A percentile compares a stretch with the other conserved stretches of the same genome.
Evolutionary conservation across 2,113 vertebrate species (phyloP).

Genomic region (Raja brachyura): DNA sequence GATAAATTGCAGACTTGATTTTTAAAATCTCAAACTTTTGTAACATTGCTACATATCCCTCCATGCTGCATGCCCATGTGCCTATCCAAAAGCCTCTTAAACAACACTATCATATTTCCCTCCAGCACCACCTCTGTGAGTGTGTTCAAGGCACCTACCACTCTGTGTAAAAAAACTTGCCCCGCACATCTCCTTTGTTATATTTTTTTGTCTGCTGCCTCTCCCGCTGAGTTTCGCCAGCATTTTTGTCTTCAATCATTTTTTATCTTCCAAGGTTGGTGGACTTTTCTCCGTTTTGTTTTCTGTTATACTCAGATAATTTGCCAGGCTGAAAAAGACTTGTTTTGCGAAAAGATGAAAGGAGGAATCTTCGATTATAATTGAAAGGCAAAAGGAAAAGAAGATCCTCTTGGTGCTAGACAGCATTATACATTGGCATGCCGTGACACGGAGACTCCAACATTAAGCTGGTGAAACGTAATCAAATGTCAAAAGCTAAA

Average conservation of each 20-base stretch:
- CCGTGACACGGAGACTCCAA: not conserved
- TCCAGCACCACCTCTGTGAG: too few relatives aligned
- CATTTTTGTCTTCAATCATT: too few relatives aligned
- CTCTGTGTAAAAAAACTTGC: too few relatives aligned
- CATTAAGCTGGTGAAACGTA: not conserved
- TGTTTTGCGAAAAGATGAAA: not conserved
- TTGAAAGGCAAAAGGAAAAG: not conserved
- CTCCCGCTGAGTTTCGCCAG: too few relatives aligned
- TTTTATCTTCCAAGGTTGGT: not conserved
- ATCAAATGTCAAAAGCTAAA: not conserved
- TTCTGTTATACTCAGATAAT: not conserved
- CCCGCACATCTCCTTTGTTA: not conserved
- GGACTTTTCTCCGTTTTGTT: not conserved
- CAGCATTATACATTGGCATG: not conserved
- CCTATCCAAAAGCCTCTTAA: too few relatives aligned
- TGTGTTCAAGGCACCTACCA: too few relatives aligned
- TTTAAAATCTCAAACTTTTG: too few relatives aligned
- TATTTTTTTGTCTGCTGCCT: too few relatives aligned
- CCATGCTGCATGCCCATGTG: too few relatives aligned
- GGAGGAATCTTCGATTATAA: not conserved
- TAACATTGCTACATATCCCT: too few relatives aligned
- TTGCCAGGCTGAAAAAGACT: not conserved
- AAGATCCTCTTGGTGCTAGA: not conserved
- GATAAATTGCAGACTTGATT: too few relatives aligned
- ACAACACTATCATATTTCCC: too few relatives aligned